Percentiles rank a stretch among this genome's conserved stretches.
phyloP scores from a whole-genome alignment of 2,888 invertebrate genomes.

The Cepaea hortensis region DNA sequence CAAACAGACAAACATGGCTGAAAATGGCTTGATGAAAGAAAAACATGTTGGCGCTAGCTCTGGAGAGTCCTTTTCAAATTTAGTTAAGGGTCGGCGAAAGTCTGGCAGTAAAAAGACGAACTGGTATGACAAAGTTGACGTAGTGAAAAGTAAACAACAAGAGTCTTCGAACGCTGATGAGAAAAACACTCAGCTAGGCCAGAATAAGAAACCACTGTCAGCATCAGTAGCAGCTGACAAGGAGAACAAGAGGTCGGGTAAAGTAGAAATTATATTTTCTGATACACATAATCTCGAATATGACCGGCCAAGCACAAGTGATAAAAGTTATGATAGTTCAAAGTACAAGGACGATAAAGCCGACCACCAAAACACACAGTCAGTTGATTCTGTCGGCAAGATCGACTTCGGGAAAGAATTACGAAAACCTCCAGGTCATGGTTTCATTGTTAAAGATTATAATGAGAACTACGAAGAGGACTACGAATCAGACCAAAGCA shows the following conservation, averaged over 20 bases:
- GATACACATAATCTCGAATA: not conserved
- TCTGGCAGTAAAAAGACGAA: conserved; percentile 17
- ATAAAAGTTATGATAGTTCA: not conserved
- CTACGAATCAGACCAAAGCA: not conserved
- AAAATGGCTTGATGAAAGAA: too few relatives aligned
- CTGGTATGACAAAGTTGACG: conserved; percentile 26
- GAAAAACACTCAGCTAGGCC: not conserved
- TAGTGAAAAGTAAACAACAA: not conserved
- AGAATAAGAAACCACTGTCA: too few relatives aligned
- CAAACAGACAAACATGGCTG: not conserved
- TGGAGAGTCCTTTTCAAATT: not conserved
- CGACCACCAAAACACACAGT: not conserved
- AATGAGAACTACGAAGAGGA: not conserved
- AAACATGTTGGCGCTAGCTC: not conserved
- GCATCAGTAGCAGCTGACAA: not conserved
- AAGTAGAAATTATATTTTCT: not conserved
- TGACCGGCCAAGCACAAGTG: not conserved
- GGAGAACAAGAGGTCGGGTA: not conserved
- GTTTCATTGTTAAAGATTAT: too few relatives aligned
- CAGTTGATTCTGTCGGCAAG: not conserved
- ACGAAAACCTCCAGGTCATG: not conserved
- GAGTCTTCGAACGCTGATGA: not conserved
- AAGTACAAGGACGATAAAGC: not conserved
- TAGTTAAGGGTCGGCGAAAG: conserved; percentile 10
- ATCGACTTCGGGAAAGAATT: not conserved